These are phyloP conservation scores for Amblyjoppa fuscipennis DNA, from an alignment of 2,888 invertebrate species.

Conservation along the genomic window DNA sequence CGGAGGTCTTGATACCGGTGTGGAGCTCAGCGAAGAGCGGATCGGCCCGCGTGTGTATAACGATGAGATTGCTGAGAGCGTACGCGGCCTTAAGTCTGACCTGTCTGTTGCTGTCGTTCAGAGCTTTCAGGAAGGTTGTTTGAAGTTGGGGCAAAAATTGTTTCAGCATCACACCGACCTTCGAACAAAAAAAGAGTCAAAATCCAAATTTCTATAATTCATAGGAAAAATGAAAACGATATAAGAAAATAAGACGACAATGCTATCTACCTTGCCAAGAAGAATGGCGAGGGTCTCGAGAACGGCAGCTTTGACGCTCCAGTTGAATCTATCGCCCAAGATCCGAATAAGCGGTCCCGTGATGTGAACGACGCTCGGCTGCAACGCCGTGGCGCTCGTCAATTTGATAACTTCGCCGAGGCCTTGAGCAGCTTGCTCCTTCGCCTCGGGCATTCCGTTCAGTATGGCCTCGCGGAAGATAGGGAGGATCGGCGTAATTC, in stretches of 20 bases:
- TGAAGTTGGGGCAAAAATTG: conserved; percentile 99
- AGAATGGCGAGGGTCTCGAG: conserved; percentile 96
- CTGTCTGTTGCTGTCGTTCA: conserved; percentile 94
- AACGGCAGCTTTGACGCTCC: conserved; percentile 98
- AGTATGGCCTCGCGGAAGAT: conserved; percentile 98
- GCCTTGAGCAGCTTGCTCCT: conserved; percentile 97
- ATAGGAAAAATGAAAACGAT: neutral
- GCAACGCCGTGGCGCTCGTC: conserved; percentile 94
- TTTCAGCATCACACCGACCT: conserved; percentile 97
- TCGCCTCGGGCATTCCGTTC: conserved; percentile 97
- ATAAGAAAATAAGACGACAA: neutral
- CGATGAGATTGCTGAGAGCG: conserved; percentile 94
- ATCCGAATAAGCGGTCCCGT: conserved; percentile 99
- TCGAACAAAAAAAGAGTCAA: conserved; percentile 53
- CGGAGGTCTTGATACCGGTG: conserved; percentile 92
- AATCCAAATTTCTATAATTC: neutral
- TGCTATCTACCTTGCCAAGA: conserved; percentile 91
- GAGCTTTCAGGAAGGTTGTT: conserved; percentile 98
- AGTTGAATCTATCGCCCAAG: conserved; percentile 97
- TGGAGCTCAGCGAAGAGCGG: conserved; percentile 97
- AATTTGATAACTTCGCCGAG: conserved; percentile 92
- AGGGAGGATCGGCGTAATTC: conserved; percentile 96
- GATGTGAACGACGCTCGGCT: conserved; percentile 98
- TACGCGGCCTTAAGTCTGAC: conserved; percentile 96
- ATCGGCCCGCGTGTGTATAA: conserved; percentile 97